Percentiles rank a stretch among this genome's conserved stretches.
These are phyloP conservation scores for Echinometra lucunter DNA, from an alignment of 53 echinoderm and acorn worm genomes.

Conservation along the genomic window DNA sequence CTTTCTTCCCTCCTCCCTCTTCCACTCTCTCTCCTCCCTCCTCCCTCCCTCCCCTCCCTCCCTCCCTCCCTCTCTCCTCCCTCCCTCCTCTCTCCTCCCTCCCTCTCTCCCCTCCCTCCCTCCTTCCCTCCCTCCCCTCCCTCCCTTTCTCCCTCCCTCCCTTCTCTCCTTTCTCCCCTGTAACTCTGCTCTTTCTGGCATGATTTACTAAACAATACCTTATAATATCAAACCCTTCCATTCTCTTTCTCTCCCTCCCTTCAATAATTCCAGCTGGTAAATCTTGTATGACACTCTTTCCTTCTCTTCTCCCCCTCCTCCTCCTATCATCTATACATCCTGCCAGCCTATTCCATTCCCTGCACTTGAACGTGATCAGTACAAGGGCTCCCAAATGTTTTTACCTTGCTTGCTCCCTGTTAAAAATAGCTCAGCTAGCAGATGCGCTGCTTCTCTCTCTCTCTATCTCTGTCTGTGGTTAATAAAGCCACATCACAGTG, in stretches of 20 bases:
- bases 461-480: constrained; percentile 1
- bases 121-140: too few species aligned
- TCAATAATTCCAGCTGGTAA: not conserved
- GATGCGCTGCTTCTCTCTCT: not conserved
- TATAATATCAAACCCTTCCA: too few species aligned
- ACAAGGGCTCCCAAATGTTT: not conserved
- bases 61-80: too few species aligned
- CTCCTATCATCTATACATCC: not conserved
- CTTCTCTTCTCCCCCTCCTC: not conserved
- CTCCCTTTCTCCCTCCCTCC: too few species aligned
- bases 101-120: too few species aligned
- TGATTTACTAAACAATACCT: too few species aligned
- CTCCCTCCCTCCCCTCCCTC: too few species aligned
- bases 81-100: too few species aligned
- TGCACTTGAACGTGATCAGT: constrained; percentile 40
- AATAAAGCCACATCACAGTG: constrained; percentile 30
- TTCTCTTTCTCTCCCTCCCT: not conserved
- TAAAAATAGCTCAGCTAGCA: constrained; percentile 58
- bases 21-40: too few species aligned
- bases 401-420: not conserved
- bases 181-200: too few species aligned
- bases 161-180: too few species aligned
- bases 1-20: too few species aligned
- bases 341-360: not conserved
- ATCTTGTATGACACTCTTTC: not conserved